A percentile compares a stretch with the other conserved stretches of the same genome.
Evolutionary conservation across 92 coral and sea anemone genomes (phyloP).

Genomic region (Nematostella vectensis): DNA sequence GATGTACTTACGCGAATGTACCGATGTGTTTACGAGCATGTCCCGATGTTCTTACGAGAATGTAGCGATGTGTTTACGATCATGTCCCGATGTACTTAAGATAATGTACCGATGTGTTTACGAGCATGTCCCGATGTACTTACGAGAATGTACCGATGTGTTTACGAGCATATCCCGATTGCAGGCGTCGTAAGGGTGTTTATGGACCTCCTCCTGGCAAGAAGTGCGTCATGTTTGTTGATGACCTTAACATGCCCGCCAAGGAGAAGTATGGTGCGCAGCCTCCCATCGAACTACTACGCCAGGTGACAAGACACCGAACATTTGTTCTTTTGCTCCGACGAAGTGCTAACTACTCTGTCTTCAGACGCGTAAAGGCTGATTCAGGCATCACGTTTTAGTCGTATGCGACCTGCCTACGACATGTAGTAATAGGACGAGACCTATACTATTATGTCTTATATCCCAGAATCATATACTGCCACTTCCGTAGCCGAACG

Average conservation of each 20-base stretch:
- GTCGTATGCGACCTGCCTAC: no score
- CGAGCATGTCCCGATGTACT: no score
- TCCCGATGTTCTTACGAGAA: no score
- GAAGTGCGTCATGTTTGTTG: constrained; percentile 95
- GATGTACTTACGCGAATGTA: no score
- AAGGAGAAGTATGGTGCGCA: constrained; percentile 98
- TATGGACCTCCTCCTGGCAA: constrained; percentile 99
- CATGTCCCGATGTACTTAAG: no score
- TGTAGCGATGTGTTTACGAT: no score
- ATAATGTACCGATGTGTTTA: no score
- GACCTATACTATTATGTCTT: neutral
- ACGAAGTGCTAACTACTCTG: neutral
- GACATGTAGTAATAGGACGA: neutral
- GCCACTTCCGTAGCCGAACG: neutral
- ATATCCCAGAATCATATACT: neutral
- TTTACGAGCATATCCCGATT: no score
- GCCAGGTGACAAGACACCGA: constrained; percentile 52
- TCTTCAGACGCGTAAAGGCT: neutral
- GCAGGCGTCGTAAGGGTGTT: constrained; percentile 96
- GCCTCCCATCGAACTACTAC: constrained; percentile 88
- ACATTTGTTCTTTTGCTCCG: neutral
- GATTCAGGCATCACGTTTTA: no score
- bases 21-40: no score
- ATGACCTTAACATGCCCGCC: constrained; percentile 98
- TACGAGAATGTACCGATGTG: no score